These are phyloP conservation scores for Drosophila subsilvestris DNA, from an alignment of 2,888 invertebrate species.

Conservation along the genomic window DNA sequence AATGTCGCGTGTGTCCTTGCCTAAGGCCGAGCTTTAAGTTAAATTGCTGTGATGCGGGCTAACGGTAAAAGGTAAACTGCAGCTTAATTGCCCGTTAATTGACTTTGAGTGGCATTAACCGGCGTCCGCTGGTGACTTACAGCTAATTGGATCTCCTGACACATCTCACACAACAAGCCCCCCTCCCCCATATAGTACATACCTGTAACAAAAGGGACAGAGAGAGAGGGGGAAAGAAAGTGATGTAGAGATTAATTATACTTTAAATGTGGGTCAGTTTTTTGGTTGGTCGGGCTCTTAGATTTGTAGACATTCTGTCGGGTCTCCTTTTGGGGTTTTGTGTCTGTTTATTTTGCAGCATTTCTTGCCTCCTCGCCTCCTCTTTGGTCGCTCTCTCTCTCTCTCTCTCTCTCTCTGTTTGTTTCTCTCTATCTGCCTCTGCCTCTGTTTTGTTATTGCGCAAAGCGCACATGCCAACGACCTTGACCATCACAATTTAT, in stretches of 20 bases:
- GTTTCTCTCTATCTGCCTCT: constrained; percentile 8
- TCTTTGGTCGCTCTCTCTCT: constrained; percentile 7
- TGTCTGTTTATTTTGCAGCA: constrained; percentile 53
- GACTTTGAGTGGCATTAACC: constrained; percentile 44
- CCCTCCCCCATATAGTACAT: constrained; percentile 28
- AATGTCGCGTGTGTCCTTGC: constrained; percentile 25
- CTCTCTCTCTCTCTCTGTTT: constrained; percentile 1
- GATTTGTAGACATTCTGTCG: constrained; percentile 34
- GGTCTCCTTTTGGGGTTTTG: constrained; percentile 19
- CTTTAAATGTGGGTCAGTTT: constrained; percentile 25
- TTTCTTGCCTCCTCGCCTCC: constrained; percentile 25
- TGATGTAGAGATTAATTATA: constrained; percentile 21
- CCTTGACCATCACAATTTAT: constrained; percentile 82
- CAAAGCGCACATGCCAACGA: constrained; percentile 78
- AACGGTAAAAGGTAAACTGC: constrained; percentile 13
- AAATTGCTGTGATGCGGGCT: constrained; percentile 12
- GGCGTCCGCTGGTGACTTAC: constrained; percentile 40
- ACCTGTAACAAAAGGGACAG: constrained; percentile 33
- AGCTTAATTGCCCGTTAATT: constrained; percentile 51
- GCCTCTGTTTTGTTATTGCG: constrained; percentile 62
- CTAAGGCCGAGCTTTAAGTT: background rate
- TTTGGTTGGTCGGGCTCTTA: constrained; percentile 3
- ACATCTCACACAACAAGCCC: background rate
- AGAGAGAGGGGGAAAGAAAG: background rate
- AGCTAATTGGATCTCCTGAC: constrained; percentile 32